phyloP scores from a whole-genome alignment of 2,113 vertebrate species.

The Nematolebias whitei region DNA sequence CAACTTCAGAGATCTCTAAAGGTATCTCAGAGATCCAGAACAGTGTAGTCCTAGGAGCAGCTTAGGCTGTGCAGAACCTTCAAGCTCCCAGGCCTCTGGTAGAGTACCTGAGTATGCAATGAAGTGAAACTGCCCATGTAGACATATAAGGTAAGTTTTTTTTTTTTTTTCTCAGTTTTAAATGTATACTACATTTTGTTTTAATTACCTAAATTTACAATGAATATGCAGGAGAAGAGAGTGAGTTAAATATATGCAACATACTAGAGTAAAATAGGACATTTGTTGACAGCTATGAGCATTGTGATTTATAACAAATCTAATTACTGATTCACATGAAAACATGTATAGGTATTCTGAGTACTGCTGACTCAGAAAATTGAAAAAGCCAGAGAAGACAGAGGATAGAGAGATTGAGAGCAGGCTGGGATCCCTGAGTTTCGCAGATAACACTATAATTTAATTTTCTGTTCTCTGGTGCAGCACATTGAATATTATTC shows the following conservation, averaged over 20 bases:
- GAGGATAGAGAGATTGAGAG: conserved; percentile 39
- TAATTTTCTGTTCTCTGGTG: conserved; percentile 59
- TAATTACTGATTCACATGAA: conserved; percentile 3
- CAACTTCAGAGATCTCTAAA: no score
- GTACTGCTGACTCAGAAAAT: conserved; percentile 13
- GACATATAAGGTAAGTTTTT: no score
- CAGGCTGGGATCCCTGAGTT: conserved; percentile 43
- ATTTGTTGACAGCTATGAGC: neutral
- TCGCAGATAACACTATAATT: conserved; percentile 68
- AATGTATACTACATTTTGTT: no score
- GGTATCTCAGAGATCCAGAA: no score
- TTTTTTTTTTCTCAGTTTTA: neutral
- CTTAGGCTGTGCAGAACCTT: no score
- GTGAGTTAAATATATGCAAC: neutral
- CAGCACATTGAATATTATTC: conserved; percentile 57
- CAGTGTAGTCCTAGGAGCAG: no score
- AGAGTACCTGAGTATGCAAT: no score
- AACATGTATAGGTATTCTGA: neutral
- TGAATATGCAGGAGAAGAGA: neutral
- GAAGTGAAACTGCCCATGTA: no score
- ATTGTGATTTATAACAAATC: neutral
- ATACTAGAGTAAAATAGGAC: no score
- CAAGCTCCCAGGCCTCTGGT: no score
- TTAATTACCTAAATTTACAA: neutral
- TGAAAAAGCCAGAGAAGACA: conserved; percentile 27